Conservation (phyloP, 2,797 vertebrate genomes). For the Pseudomugil tenellus region DNA sequence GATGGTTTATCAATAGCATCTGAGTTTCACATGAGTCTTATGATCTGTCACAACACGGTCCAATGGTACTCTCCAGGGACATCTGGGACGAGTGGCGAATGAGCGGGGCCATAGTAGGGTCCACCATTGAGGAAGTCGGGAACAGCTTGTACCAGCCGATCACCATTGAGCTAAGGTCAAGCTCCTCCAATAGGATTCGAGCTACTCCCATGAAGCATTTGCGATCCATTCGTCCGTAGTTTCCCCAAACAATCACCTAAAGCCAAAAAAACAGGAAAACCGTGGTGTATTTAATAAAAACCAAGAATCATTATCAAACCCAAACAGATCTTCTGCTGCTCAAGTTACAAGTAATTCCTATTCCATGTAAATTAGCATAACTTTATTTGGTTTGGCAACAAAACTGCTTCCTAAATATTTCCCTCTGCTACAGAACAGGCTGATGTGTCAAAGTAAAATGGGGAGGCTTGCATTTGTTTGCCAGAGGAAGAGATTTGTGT, state of each 20-base stretch:
- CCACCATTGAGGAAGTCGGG: slow-evolving; percentile 98
- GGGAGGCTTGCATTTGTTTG: slow-evolving; percentile 15
- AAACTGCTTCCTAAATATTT: background rate
- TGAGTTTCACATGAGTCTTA: slow-evolving; percentile 76
- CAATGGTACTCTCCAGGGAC: slow-evolving; percentile 97
- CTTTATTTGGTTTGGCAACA: slow-evolving; percentile 15
- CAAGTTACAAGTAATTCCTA: background rate
- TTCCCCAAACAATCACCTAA: slow-evolving; percentile 98
- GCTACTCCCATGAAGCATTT: slow-evolving; percentile 99
- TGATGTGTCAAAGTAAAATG: slow-evolving; percentile 7
- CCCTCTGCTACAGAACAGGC: background rate
- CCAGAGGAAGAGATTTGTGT: background rate
- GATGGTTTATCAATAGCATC: slow-evolving; percentile 28
- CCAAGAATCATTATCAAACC: background rate
- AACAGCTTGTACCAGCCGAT: slow-evolving; percentile 99
- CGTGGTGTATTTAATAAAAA: background rate
- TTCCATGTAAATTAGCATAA: slow-evolving; percentile 16
- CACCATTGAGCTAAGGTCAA: slow-evolving; percentile 95
- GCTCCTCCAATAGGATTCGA: slow-evolving; percentile 95
- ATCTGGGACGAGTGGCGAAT: slow-evolving; percentile 98
- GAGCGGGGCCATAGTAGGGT: slow-evolving; percentile 93
- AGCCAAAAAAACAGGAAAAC: background rate
- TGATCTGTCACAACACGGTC: slow-evolving; percentile 95
- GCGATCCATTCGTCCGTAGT: slow-evolving; percentile 98
- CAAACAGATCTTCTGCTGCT: background rate